These are phyloP conservation scores for Drosophila stalkeri DNA, from an alignment of 2,888 invertebrate genomes.

Conservation along the genomic window DNA sequence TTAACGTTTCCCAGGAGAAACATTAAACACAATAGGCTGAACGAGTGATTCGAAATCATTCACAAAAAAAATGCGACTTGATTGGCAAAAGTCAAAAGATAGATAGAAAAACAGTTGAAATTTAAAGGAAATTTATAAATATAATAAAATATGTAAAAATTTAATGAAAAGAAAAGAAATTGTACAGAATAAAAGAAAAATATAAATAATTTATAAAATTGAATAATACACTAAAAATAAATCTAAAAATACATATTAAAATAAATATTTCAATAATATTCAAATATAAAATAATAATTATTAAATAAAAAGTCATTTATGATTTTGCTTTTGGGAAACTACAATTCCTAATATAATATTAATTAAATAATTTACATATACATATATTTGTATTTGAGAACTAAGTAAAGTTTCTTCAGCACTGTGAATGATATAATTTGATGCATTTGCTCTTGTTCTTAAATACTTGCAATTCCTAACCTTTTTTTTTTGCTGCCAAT, in stretches of 20 bases:
- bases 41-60: slow-evolving; percentile 45
- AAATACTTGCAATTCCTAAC: slow-evolving; percentile 3
- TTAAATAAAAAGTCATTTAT: too few species aligned
- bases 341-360: too few species aligned
- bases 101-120: background rate
- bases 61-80: slow-evolving; percentile 5
- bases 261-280: background rate
- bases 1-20: slow-evolving; percentile 9
- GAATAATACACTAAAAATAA: background rate
- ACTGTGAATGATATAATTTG: slow-evolving; percentile 2
- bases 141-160: background rate
- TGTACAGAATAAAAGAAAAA: background rate
- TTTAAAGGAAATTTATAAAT: background rate
- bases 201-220: background rate
- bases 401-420: background rate
- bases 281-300: too few species aligned
- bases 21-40: slow-evolving; percentile 19
- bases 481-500: slow-evolving; percentile 17
- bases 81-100: background rate
- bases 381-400: too few species aligned
- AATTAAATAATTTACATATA: too few species aligned
- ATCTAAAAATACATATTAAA: background rate
- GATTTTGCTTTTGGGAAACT: too few species aligned
- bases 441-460: background rate
- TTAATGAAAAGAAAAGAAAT: background rate